These are phyloP conservation scores for Moxostoma hubbsi DNA, from an alignment of 2,797 vertebrate species.

Conservation along the genomic window DNA sequence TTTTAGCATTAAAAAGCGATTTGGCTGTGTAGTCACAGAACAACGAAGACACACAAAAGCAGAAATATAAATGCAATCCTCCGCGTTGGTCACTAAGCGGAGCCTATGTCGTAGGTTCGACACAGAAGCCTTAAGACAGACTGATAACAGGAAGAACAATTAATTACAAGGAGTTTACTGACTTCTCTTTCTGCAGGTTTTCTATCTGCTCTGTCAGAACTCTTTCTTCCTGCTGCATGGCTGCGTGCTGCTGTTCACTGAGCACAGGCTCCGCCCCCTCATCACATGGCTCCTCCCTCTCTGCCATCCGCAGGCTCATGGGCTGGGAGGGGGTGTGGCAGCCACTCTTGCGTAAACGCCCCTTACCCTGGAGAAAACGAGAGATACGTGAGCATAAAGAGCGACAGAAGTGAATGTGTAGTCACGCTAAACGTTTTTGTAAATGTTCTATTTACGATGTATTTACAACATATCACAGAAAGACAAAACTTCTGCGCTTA, in stretches of 20 bases:
- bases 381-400: background rate
- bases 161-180: no score
- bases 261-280: slow-evolving; percentile 71
- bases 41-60: no score
- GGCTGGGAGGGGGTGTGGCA: slow-evolving; percentile 84
- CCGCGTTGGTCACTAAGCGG: no score
- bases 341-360: slow-evolving; percentile 76
- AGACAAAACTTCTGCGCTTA: no score
- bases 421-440: background rate
- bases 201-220: slow-evolving; percentile 92
- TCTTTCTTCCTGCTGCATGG: slow-evolving; percentile 92
- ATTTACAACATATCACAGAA: no score
- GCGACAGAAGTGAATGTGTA: background rate
- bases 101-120: no score
- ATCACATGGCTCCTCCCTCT: slow-evolving; percentile 78
- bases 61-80: no score
- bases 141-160: slow-evolving; percentile 56
- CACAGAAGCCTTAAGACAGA: no score
- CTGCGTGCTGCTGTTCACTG: slow-evolving; percentile 89
- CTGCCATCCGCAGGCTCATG: slow-evolving; percentile 72
- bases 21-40: no score
- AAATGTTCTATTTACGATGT: no score
- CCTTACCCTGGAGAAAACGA: slow-evolving; percentile 83
- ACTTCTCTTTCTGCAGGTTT: slow-evolving; percentile 96
- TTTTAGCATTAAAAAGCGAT: no score